Conservation (phyloP, 1,140 invertebrate genomes). For the Brachionus plicatilis region DNA sequence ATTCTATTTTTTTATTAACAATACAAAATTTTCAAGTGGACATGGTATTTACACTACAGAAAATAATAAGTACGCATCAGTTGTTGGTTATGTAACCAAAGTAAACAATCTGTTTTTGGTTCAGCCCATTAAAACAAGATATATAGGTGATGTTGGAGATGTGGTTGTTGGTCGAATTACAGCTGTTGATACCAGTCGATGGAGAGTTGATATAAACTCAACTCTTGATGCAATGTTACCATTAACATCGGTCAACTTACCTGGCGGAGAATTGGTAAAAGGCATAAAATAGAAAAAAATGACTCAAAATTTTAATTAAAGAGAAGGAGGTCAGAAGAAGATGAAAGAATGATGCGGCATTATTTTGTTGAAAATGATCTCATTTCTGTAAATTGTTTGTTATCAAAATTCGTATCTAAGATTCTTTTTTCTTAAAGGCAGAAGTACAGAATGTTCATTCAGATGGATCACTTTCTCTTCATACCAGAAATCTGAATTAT, state of each 20-base stretch:
- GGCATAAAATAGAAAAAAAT: constrained; percentile 23
- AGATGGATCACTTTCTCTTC: constrained; percentile 84
- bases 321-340: constrained; percentile 83
- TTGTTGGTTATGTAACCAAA: constrained; percentile 83
- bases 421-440: constrained; percentile 53
- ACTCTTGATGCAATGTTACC: constrained; percentile 79
- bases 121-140: constrained; percentile 73
- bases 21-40: constrained; percentile 60
- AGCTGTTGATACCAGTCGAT: constrained; percentile 74
- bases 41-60: constrained; percentile 81
- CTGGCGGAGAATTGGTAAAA: constrained; percentile 82
- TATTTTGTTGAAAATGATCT: constrained; percentile 84
- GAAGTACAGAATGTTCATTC: constrained; percentile 87
- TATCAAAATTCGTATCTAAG: not conserved
- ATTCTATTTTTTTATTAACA: not conserved
- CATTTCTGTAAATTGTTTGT: constrained; percentile 66
- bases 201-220: constrained; percentile 85
- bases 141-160: constrained; percentile 83
- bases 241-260: constrained; percentile 89
- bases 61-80: constrained; percentile 69
- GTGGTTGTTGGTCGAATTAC: constrained; percentile 87
- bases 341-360: constrained; percentile 92
- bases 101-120: constrained; percentile 91
- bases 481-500: constrained; percentile 92
- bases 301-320: constrained; percentile 49